Conservation (phyloP, 2,113 vertebrate genomes). For the Mandrillus leucophaeus region DNA sequence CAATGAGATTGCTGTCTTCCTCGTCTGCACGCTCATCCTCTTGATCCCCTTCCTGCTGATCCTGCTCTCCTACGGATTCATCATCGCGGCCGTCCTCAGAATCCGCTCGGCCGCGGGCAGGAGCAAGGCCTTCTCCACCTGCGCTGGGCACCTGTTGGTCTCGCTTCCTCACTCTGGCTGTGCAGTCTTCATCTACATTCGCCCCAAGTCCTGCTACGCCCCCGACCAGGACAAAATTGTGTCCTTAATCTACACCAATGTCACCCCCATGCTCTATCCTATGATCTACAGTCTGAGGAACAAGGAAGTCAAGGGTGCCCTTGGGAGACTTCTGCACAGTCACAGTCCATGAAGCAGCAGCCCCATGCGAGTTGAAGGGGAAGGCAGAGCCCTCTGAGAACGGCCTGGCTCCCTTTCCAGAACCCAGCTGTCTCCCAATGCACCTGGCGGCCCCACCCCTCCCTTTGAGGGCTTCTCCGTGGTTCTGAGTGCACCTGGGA, state of each 20-base stretch:
- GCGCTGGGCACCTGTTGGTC: constrained; percentile 58
- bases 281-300: constrained; percentile 66
- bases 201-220: constrained; percentile 53
- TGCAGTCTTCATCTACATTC: constrained; percentile 65
- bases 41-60: constrained; percentile 59
- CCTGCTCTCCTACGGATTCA: constrained; percentile 59
- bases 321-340: constrained; percentile 38
- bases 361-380: not conserved
- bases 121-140: constrained; percentile 66
- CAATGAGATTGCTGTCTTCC: constrained; percentile 61
- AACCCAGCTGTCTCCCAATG: not conserved
- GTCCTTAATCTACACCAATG: constrained; percentile 68
- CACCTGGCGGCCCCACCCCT: no score
- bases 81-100: constrained; percentile 38
- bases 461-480: not conserved
- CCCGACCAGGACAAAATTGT: constrained; percentile 62
- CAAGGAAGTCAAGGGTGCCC: constrained; percentile 67
- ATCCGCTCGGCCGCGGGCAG: constrained; percentile 50
- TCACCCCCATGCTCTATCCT: constrained; percentile 72
- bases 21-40: constrained; percentile 54
- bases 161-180: constrained; percentile 69
- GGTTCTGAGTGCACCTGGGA: not conserved
- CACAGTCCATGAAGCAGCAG: not conserved
- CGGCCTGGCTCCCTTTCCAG: not conserved
- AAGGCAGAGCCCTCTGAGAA: not conserved